These are phyloP conservation scores for Epirrita christyi DNA, from an alignment of 2,888 invertebrate species.

Conservation along the genomic window DNA sequence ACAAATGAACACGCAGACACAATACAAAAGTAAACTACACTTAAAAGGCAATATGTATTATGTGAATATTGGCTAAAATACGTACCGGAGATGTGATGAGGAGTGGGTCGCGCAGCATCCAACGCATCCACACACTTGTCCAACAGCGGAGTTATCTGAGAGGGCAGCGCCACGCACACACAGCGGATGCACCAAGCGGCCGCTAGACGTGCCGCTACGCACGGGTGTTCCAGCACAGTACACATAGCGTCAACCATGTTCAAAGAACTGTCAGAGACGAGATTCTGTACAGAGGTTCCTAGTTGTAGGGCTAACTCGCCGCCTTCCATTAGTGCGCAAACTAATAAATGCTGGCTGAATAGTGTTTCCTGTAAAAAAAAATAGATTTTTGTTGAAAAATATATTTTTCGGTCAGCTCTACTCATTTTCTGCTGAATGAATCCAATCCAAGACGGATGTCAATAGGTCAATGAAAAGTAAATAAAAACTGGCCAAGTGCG, in stretches of 20 bases:
- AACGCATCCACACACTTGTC: slow-evolving; percentile 95
- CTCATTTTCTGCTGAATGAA: no score
- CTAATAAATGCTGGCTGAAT: slow-evolving; percentile 95
- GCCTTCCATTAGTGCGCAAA: slow-evolving; percentile 97
- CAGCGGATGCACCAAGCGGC: slow-evolving; percentile 98
- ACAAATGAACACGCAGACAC: no score
- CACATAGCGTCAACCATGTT: slow-evolving; percentile 87
- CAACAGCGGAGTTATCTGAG: slow-evolving; percentile 96
- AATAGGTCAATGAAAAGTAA: no score
- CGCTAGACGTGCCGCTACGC: slow-evolving; percentile 95
- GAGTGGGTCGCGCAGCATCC: slow-evolving; percentile 95
- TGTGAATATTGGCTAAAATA: no score
- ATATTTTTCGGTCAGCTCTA: no score
- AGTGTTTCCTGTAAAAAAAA: slow-evolving; percentile 88
- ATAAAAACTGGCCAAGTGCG: no score
- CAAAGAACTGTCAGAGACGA: slow-evolving; percentile 94
- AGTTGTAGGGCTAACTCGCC: slow-evolving; percentile 95
- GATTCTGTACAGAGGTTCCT: slow-evolving; percentile 97
- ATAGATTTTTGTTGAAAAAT: neutral
- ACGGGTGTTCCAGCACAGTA: slow-evolving; percentile 94
- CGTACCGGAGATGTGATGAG: slow-evolving; percentile 91
- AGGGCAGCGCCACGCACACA: slow-evolving; percentile 96
- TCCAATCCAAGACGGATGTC: no score
- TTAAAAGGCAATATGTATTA: no score
- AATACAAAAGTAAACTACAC: no score